Percentiles rank a stretch among this genome's conserved stretches.
These are phyloP conservation scores for Ophonus ardosiacus DNA, from an alignment of 2,888 invertebrate species.

Conservation along the genomic window DNA sequence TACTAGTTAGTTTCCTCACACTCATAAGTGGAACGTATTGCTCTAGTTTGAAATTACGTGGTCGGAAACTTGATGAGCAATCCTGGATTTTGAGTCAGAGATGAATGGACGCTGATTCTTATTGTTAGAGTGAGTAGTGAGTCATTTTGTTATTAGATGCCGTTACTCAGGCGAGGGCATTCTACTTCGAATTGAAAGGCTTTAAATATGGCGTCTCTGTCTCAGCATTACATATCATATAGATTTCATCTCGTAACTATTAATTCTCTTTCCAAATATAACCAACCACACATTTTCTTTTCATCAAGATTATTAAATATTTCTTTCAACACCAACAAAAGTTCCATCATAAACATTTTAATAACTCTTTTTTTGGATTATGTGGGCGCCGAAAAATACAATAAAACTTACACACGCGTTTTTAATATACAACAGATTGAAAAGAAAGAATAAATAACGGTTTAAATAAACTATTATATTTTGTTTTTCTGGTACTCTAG, in stretches of 20 bases:
- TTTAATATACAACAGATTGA: background rate
- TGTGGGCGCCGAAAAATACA: constrained; percentile 6
- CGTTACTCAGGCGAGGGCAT: constrained; percentile 21
- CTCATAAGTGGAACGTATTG: constrained; percentile 2
- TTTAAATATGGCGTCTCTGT: constrained; percentile 40
- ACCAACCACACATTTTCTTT: constrained; percentile 15
- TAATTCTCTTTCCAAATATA: constrained; percentile 31
- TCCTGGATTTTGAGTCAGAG: constrained; percentile 43
- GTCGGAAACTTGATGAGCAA: constrained; percentile 44
- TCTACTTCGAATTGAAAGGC: constrained; percentile 32
- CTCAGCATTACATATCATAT: background rate
- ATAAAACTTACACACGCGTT: constrained; percentile 12
- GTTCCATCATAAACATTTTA: constrained; percentile 21
- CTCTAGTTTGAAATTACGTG: constrained; percentile 3
- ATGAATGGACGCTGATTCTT: constrained; percentile 44
- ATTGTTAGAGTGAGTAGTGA: constrained; percentile 35
- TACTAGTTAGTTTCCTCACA: background rate
- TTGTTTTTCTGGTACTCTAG: background rate
- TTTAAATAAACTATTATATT: constrained; percentile 4
- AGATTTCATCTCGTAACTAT: constrained; percentile 25
- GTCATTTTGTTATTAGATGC: constrained; percentile 27
- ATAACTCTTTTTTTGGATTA: constrained; percentile 8
- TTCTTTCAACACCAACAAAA: constrained; percentile 16
- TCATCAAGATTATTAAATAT: constrained; percentile 25
- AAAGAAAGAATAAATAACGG: constrained; percentile 9